phyloP scores from a whole-genome alignment of 2,797 vertebrate genomes.

The Saxicola maurus region DNA sequence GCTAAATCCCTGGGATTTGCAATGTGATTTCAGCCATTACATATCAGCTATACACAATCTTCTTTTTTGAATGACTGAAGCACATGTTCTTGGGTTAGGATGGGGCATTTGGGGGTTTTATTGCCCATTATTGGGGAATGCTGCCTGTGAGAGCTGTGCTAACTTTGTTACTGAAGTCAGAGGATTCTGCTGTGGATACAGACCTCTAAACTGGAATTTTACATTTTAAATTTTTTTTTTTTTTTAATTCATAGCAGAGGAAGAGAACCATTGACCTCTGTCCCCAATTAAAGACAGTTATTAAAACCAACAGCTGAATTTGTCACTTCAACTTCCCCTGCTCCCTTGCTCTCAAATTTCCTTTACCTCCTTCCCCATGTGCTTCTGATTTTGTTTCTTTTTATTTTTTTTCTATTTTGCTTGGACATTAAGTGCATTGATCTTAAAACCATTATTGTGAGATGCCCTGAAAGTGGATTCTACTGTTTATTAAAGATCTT shows the following conservation, averaged over 20 bases:
- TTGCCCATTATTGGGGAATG: not conserved
- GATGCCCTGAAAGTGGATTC: not conserved
- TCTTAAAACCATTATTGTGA: not conserved
- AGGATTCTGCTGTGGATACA: not conserved
- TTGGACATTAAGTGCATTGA: not conserved
- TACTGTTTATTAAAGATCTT: not conserved
- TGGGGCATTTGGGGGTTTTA: not conserved
- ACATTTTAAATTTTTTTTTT: not conserved
- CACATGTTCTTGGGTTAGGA: fast-evolving
- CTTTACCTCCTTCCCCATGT: fast-evolving
- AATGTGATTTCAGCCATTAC: not conserved
- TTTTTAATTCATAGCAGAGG: not conserved
- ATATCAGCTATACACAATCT: not conserved
- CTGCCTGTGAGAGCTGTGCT: not conserved
- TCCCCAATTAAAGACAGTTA: not conserved
- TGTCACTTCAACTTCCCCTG: fast-evolving
- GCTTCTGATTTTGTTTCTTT: not conserved
- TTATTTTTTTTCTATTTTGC: fast-evolving
- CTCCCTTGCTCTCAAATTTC: not conserved
- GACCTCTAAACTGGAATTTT: not conserved
- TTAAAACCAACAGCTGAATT: not conserved
- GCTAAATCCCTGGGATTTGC: not conserved
- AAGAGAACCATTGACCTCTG: not conserved
- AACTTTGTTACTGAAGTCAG: not conserved
- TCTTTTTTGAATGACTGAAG: not conserved